Percentiles rank a stretch among this genome's conserved stretches.
phyloP scores from a whole-genome alignment of 2,113 vertebrate genomes.

The Bettongia penicillata region DNA sequence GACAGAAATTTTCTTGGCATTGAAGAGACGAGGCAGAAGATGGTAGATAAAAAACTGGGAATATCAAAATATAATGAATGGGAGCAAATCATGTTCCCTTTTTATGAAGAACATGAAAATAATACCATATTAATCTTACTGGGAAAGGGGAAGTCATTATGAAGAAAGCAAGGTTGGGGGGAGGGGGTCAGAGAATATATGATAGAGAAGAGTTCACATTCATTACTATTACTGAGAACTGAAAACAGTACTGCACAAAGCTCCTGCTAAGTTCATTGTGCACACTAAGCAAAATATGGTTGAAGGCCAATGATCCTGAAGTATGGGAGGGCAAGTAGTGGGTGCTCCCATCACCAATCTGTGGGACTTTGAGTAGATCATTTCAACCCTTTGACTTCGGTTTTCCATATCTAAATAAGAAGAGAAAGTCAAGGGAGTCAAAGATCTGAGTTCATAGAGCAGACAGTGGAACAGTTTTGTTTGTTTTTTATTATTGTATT shows the following conservation, averaged over 20 bases:
- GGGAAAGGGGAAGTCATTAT: background rate
- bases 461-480: background rate
- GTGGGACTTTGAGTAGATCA: background rate
- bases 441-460: background rate
- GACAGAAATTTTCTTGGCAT: background rate
- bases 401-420: background rate
- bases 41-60: background rate
- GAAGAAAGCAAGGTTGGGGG: background rate
- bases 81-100: background rate
- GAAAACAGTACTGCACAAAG: background rate
- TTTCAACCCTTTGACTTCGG: background rate
- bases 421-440: background rate
- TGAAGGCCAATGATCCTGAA: background rate
- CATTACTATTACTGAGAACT: background rate
- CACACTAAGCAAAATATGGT: background rate
- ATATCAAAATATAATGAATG: background rate
- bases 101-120: background rate
- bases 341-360: background rate
- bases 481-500: background rate
- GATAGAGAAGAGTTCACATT: background rate
- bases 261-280: background rate
- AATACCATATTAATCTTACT: background rate
- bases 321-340: background rate
- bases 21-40: background rate
- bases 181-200: background rate